Conservation (phyloP, 2,888 invertebrate species). For the Exephanes ischioxanthus region DNA sequence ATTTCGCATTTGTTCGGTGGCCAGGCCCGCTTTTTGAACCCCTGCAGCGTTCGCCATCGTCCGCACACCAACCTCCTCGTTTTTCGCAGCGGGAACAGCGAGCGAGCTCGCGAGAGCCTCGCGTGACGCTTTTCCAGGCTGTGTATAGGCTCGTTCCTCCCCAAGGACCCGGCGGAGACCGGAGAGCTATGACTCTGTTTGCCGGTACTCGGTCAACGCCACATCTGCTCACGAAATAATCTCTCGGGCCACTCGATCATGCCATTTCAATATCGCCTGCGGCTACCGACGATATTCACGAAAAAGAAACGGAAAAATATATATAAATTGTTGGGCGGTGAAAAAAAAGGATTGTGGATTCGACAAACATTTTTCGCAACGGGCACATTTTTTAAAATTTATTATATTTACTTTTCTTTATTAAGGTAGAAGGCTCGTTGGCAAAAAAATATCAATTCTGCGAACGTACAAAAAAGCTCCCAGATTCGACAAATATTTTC, state of each 20-base stretch:
- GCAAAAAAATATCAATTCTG: too few relatives aligned
- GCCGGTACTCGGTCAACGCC: not conserved
- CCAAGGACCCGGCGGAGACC: not conserved
- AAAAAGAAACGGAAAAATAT: not conserved
- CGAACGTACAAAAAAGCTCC: too few relatives aligned
- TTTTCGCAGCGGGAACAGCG: constrained; percentile 3
- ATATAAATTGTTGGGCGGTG: not conserved
- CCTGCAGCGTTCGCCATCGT: constrained; percentile 19
- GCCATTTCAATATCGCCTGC: constrained; percentile 4
- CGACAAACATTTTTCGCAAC: too few relatives aligned
- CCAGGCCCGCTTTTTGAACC: constrained; percentile 39
- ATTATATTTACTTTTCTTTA: too few relatives aligned
- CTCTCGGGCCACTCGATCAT: not conserved
- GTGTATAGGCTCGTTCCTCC: not conserved
- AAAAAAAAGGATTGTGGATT: too few relatives aligned
- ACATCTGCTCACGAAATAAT: not conserved
- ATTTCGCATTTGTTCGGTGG: constrained; percentile 69
- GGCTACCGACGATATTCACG: not conserved
- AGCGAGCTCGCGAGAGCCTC: not conserved
- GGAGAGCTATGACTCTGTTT: constrained; percentile 15
- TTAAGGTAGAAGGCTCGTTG: too few relatives aligned
- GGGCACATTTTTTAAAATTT: too few relatives aligned
- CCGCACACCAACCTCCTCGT: not conserved
- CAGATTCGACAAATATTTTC: too few relatives aligned
- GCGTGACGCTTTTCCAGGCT: constrained; percentile 6